Evolutionary conservation across 2,888 invertebrate genomes (phyloP), one percentile per base, ranked within the genome.

Genomic region (Mactromeris polynyma): DNA sequence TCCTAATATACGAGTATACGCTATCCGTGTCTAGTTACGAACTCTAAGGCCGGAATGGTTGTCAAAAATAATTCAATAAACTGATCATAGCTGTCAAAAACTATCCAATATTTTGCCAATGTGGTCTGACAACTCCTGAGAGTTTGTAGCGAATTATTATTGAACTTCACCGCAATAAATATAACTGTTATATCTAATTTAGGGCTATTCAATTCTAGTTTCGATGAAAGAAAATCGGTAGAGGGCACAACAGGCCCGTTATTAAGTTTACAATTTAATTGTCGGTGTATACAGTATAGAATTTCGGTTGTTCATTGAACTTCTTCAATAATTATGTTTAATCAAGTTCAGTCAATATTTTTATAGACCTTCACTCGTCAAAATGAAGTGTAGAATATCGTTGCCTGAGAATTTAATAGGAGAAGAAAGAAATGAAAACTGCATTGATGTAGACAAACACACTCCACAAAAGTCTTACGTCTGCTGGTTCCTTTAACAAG

Each of bases 41-140:
- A 78, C 73, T 38, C 51, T 78, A 84, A 84, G 84, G 84, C 77
- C 84, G 84, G 84, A 51, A 84, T 54, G 84, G 26, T 38, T 73
- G n/a, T 21, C 40, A 36, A 14, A 17, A 7, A 33, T 33, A 21
- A 31, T 83, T 73, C 40, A 64, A 78, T 78, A n/a, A 42, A 54
- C 33, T 51, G 36, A 54, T 83, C 51, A 46, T 21, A 31, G 51
- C 54, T 84, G 46, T 84, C 38, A 42, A n/a, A 78, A 84, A 78
- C 77, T 54, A 69, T 40, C 46, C 83, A 73, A 26, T 38, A 36
- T 17, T 36, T 36, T 1, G 17, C 42, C 40, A 14, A 33, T 83
- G 46, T 77, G n/a, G 46, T 46, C 73, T 42, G 17, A 64, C 46
- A 69, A 73, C 19, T 46, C 21, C 31, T 46, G 46, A 40, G 33